Conservation (phyloP, 2,113 vertebrate genomes). For the Struthio camelus region DNA sequence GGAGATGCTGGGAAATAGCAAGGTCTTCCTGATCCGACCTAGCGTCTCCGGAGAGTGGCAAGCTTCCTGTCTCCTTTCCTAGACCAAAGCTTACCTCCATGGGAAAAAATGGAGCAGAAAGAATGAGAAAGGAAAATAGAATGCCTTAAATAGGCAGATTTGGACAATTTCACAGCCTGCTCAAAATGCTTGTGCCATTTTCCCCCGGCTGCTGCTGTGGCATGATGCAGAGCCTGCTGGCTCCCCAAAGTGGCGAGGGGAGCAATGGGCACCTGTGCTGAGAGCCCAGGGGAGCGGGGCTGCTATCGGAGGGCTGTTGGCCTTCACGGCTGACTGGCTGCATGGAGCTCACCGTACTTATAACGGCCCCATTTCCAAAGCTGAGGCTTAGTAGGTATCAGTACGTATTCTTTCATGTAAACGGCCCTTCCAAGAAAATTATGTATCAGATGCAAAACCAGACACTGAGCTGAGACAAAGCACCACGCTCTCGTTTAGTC, state of each 20-base stretch:
- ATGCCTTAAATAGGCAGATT: neutral
- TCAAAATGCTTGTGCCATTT: neutral
- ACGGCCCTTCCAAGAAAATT: neutral
- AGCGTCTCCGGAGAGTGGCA: accelerated
- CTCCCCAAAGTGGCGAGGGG: neutral
- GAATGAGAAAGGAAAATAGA: neutral
- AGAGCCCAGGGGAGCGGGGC: neutral
- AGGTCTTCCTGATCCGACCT: neutral
- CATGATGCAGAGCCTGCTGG: neutral
- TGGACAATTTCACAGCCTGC: neutral
- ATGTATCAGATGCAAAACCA: accelerated
- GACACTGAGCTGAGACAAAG: neutral
- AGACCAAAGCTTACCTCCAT: too few species aligned
- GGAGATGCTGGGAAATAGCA: neutral
- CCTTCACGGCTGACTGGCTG: neutral
- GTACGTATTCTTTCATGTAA: neutral
- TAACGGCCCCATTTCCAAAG: neutral
- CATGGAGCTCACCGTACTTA: accelerated
- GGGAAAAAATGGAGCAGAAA: neutral
- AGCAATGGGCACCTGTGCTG: neutral
- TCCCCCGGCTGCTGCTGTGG: neutral
- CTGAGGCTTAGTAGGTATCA: neutral
- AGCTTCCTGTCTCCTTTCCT: neutral
- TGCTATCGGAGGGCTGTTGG: neutral
- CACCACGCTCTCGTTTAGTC: accelerated